Conservation (phyloP, 2,797 vertebrate genomes). For the Spinus pinus region DNA sequence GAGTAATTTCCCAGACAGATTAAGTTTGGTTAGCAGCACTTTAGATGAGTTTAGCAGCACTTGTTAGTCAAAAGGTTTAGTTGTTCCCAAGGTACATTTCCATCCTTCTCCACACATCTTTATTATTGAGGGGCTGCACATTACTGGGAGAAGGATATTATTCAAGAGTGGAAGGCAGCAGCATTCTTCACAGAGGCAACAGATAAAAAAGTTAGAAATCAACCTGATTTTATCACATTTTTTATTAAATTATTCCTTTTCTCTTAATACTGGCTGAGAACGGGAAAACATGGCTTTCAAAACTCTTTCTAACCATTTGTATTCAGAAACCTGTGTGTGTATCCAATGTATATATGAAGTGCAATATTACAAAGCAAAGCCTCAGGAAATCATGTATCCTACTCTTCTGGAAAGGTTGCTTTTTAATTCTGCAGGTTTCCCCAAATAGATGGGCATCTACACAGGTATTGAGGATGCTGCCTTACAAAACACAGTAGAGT, state of each 20-base stretch:
- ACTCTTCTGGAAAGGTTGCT: background rate
- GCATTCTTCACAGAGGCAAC: background rate
- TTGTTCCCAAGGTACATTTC: background rate
- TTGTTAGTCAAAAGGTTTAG: background rate
- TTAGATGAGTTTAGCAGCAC: background rate
- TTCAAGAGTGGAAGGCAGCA: background rate
- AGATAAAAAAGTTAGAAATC: background rate
- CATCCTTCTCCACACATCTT: background rate
- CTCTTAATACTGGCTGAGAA: background rate
- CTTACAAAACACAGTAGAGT: background rate
- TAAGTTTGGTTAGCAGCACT: background rate
- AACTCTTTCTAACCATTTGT: background rate
- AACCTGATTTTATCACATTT: background rate
- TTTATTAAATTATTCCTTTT: background rate
- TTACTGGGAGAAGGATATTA: background rate
- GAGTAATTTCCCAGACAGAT: background rate
- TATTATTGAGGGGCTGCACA: background rate
- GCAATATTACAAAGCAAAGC: background rate
- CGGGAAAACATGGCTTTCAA: background rate
- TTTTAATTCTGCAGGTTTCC: background rate
- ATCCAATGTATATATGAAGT: too few species aligned
- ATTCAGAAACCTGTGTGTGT: background rate
- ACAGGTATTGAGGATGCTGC: background rate
- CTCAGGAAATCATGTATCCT: background rate
- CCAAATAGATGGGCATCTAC: background rate